phyloP scores from a whole-genome alignment of 2,888 invertebrate genomes.

The Meta bourneti region DNA sequence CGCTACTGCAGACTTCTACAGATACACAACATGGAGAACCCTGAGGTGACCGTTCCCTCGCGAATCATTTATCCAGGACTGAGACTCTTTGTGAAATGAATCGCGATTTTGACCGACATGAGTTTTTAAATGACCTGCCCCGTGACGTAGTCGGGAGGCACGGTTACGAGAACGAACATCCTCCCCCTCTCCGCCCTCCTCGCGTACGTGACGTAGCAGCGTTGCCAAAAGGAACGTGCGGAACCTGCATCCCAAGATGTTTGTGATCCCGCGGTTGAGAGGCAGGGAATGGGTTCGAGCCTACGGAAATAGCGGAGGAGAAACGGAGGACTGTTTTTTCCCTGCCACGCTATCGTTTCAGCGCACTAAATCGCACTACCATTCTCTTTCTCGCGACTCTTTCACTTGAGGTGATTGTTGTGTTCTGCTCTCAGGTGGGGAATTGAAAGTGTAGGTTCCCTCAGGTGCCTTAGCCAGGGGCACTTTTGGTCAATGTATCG shows the following conservation, averaged over 20 bases:
- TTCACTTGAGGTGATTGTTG: no score
- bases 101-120: conserved; percentile 35
- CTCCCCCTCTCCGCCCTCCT: background rate
- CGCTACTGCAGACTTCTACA: no score
- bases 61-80: conserved; percentile 31
- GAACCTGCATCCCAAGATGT: conserved; percentile 2
- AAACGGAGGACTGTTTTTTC: conserved; percentile 7
- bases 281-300: conserved; percentile 11
- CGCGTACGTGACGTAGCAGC: conserved; percentile 11
- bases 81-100: conserved; percentile 30
- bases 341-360: background rate
- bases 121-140: conserved; percentile 61
- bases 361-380: no score
- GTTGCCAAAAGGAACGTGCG: background rate
- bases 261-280: background rate
- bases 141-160: conserved; percentile 8
- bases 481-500: no score
- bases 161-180: conserved; percentile 9
- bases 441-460: no score
- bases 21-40: no score
- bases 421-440: no score
- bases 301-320: background rate
- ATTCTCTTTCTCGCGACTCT: no score
- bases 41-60: background rate
- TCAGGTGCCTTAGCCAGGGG: no score